Evolutionary conservation across 1,140 invertebrate genomes (phyloP).

Genomic region (Lithobius niger): DNA sequence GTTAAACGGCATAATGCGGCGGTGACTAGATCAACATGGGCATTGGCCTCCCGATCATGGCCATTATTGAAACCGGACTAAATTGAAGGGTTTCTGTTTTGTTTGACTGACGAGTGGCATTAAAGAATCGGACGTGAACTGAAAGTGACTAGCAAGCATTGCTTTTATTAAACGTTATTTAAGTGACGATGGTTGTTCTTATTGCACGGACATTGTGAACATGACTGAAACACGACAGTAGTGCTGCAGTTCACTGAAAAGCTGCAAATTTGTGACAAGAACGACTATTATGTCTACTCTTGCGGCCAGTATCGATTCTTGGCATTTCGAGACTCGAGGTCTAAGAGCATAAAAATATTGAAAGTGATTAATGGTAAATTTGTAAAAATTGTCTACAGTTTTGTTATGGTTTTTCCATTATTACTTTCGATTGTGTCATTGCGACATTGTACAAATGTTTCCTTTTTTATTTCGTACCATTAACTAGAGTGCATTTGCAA

Average conservation of each 20-base stretch:
- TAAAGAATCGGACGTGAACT: background rate
- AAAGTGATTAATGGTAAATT: background rate
- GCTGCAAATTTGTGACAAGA: background rate
- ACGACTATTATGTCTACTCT: background rate
- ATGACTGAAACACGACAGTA: background rate
- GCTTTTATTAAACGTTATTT: background rate
- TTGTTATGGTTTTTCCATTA: background rate
- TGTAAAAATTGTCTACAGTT: background rate
- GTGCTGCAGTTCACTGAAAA: background rate
- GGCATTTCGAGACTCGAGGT: background rate
- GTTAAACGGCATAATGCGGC: slow-evolving; percentile 54
- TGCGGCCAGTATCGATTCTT: background rate
- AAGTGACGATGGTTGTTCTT: background rate
- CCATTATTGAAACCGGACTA: background rate
- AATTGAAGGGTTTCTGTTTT: background rate
- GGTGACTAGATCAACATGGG: slow-evolving; percentile 26
- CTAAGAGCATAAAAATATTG: background rate
- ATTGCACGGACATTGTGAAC: background rate
- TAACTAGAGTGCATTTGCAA: too few relatives aligned
- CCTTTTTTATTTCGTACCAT: too few relatives aligned
- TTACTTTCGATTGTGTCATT: background rate
- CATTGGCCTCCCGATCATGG: background rate
- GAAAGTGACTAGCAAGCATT: background rate
- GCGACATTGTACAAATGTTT: background rate
- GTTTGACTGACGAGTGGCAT: too few relatives aligned